Percentiles rank a stretch among this genome's conserved stretches.
Evolutionary conservation across 2,797 vertebrate species (phyloP).

Genomic region (Falco cherrug): DNA sequence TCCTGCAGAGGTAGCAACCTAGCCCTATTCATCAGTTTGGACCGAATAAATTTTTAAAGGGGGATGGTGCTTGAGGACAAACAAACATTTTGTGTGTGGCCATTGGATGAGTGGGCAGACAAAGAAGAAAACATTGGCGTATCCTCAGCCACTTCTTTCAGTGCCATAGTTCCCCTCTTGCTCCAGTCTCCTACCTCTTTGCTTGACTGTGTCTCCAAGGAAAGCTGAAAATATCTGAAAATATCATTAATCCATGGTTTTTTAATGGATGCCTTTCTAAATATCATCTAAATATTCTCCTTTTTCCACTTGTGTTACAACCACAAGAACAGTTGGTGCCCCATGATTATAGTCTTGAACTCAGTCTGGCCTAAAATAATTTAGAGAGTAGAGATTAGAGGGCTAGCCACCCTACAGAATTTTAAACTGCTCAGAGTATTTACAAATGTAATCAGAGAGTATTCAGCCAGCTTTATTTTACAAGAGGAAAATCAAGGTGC

Average conservation of each 20-base stretch:
- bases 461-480: not conserved
- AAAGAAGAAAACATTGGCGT: not conserved
- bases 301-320: not conserved
- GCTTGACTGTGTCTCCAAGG: not conserved
- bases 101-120: not conserved
- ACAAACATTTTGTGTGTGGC: not conserved
- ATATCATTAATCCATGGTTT: not conserved
- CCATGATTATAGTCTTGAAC: not conserved
- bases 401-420: not conserved
- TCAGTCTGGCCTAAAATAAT: constrained; percentile 18
- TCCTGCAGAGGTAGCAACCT: not conserved
- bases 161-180: accelerated
- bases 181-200: not conserved
- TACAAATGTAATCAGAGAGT: not conserved
- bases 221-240: not conserved
- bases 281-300: not conserved
- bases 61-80: not conserved
- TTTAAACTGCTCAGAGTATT: not conserved
- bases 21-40: not conserved
- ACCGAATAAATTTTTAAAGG: constrained; percentile 5
- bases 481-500: not conserved
- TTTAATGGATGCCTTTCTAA: not conserved
- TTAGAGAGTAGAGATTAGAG: not conserved
- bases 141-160: not conserved
- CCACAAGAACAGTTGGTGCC: not conserved